Percentiles rank a stretch among this genome's conserved stretches.
Conservation (phyloP, 2,113 vertebrate genomes). For the Pangasianodon gigas region DNA sequence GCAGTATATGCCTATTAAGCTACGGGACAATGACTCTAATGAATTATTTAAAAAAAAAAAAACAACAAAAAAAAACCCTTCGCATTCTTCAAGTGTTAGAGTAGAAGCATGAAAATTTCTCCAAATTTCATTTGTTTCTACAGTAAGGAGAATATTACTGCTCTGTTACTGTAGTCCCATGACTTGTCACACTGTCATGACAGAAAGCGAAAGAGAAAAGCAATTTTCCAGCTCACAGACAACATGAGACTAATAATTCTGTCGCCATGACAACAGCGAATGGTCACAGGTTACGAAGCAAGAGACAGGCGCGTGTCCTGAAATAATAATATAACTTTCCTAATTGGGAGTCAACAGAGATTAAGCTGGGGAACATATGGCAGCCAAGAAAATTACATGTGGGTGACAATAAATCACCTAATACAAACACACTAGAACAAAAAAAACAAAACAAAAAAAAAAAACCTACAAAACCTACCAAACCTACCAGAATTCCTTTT, state of each 20-base stretch:
- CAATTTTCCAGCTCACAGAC: constrained; percentile 13
- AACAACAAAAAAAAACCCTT: not conserved
- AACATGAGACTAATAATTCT: not conserved
- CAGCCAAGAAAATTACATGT: not conserved
- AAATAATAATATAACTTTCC: not conserved
- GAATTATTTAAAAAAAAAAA: not conserved
- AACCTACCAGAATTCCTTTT: not conserved
- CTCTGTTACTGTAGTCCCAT: not conserved
- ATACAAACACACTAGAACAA: constrained; percentile 20
- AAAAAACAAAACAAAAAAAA: not conserved
- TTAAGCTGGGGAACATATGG: not conserved
- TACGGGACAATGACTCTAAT: not conserved
- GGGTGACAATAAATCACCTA: not conserved
- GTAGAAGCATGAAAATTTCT: not conserved
- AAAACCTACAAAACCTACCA: not conserved
- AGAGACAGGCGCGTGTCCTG: too few relatives aligned
- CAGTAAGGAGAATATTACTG: not conserved
- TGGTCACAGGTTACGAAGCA: not conserved
- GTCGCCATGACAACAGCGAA: constrained; percentile 7
- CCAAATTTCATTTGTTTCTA: not conserved
- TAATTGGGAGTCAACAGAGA: not conserved
- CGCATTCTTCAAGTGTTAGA: not conserved
- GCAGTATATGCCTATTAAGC: not conserved
- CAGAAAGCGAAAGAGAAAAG: not conserved
- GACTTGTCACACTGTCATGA: not conserved